phyloP scores from a whole-genome alignment of 2,888 invertebrate genomes.

The Idaea dimidiata region DNA sequence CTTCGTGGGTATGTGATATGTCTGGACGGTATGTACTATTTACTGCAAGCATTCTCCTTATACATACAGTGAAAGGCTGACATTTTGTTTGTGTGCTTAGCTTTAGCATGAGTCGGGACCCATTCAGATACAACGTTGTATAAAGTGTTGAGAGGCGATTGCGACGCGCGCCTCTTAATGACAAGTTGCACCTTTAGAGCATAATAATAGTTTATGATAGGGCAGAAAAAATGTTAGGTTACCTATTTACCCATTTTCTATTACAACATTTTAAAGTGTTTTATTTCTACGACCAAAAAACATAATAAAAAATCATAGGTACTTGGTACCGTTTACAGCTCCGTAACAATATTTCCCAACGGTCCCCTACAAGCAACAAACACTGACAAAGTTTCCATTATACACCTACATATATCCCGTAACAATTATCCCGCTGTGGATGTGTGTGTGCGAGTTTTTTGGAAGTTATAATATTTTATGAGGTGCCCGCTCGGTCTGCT shows the following conservation, averaged over 20 bases:
- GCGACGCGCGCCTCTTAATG: too few species aligned
- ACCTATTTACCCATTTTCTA: background rate
- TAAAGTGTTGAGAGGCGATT: too few species aligned
- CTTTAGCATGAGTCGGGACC: too few species aligned
- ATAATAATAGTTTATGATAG: too few species aligned
- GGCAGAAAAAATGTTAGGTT: too few species aligned
- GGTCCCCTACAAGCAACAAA: conserved; percentile 30
- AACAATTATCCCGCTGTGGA: conserved; percentile 52
- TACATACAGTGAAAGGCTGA: too few species aligned
- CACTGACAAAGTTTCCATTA: conserved; percentile 43
- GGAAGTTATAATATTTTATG: conserved; percentile 65
- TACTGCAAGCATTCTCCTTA: too few species aligned
- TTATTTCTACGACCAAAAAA: background rate
- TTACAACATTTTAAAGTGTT: background rate
- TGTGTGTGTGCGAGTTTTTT: conserved; percentile 48
- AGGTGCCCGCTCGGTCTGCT: conserved; percentile 43
- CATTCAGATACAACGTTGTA: too few species aligned
- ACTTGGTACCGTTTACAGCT: conserved; percentile 11
- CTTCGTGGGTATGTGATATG: too few species aligned
- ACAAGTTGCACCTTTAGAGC: too few species aligned
- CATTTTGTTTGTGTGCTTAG: too few species aligned
- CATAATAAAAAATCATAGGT: background rate
- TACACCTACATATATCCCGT: conserved; percentile 39
- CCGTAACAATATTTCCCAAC: conserved; percentile 19
- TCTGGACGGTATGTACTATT: too few species aligned